phyloP scores from a whole-genome alignment of 2,888 invertebrate species.

The Operophtera brumata region DNA sequence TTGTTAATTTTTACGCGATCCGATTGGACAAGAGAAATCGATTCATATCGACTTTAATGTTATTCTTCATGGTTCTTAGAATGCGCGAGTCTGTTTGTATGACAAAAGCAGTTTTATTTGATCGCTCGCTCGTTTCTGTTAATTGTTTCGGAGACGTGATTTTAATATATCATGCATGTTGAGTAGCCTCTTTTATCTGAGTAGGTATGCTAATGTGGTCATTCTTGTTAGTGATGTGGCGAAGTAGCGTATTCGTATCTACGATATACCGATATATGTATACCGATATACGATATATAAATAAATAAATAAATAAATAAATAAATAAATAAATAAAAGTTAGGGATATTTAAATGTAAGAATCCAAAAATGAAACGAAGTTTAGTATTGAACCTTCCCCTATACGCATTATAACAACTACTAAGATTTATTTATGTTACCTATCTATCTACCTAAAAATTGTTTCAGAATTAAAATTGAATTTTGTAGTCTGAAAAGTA shows the following conservation, averaged over 20 bases:
- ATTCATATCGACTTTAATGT: conserved; percentile 48
- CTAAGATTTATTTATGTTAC: too few species aligned
- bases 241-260: not conserved
- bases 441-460: too few species aligned
- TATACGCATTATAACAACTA: too few species aligned
- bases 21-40: conserved; percentile 59
- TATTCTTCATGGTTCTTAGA: conserved; percentile 66
- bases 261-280: too few species aligned
- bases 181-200: conserved; percentile 65
- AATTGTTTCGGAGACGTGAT: conserved; percentile 77
- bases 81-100: conserved; percentile 62
- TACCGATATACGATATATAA: too few species aligned
- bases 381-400: too few species aligned
- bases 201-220: conserved; percentile 71
- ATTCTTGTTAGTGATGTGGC: conserved; percentile 34
- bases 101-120: conserved; percentile 76
- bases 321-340: too few species aligned
- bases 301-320: too few species aligned
- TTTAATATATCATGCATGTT: conserved; percentile 78
- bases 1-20: conserved; percentile 45
- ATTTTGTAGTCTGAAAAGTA: too few species aligned
- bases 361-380: too few species aligned
- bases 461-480: too few species aligned
- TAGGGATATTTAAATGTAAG: not conserved
- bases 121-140: conserved; percentile 73